phyloP scores from a whole-genome alignment of 2,888 invertebrate species.

The Alloscopus bannaensis region DNA sequence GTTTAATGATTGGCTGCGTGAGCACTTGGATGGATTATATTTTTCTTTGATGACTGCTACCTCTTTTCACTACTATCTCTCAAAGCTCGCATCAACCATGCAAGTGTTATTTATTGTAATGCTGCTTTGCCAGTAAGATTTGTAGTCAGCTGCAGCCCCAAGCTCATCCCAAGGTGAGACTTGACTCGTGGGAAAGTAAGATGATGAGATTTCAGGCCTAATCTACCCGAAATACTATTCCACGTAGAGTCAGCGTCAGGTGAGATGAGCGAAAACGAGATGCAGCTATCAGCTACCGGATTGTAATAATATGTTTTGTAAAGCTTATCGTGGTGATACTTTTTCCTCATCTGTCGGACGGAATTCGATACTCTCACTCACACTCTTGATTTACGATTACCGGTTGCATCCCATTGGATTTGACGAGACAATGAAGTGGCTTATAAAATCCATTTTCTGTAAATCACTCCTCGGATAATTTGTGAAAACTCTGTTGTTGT shows the following conservation, averaged over 20 bases:
- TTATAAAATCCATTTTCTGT: slow-evolving; percentile 21
- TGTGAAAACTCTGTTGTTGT: too few species aligned
- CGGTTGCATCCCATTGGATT: slow-evolving; percentile 37
- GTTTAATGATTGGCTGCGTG: slow-evolving; percentile 57
- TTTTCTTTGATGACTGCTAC: slow-evolving; percentile 16
- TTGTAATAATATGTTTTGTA: slow-evolving; percentile 58
- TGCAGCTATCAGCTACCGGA: slow-evolving; percentile 61
- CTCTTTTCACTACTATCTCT: slow-evolving; percentile 15
- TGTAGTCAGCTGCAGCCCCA: slow-evolving; percentile 54
- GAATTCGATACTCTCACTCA: slow-evolving; percentile 37
- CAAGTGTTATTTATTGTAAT: neutral
- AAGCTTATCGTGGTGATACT: slow-evolving; percentile 45
- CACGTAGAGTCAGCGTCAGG: slow-evolving; percentile 41
- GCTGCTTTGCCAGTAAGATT: neutral
- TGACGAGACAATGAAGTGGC: slow-evolving; percentile 36
- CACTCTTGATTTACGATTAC: slow-evolving; percentile 48
- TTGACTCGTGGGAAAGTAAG: slow-evolving; percentile 61
- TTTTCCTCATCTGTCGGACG: slow-evolving; percentile 29
- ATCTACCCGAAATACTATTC: too few species aligned
- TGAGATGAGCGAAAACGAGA: slow-evolving; percentile 59
- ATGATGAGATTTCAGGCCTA: slow-evolving; percentile 45
- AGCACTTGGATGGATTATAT: slow-evolving; percentile 29
- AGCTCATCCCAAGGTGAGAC: slow-evolving; percentile 49
- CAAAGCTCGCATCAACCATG: slow-evolving; percentile 10
- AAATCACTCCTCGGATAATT: slow-evolving; percentile 1